Percentiles rank a stretch among this genome's conserved stretches.
phyloP scores from a whole-genome alignment of 2,797 vertebrate species.

The Cygnus olor region DNA sequence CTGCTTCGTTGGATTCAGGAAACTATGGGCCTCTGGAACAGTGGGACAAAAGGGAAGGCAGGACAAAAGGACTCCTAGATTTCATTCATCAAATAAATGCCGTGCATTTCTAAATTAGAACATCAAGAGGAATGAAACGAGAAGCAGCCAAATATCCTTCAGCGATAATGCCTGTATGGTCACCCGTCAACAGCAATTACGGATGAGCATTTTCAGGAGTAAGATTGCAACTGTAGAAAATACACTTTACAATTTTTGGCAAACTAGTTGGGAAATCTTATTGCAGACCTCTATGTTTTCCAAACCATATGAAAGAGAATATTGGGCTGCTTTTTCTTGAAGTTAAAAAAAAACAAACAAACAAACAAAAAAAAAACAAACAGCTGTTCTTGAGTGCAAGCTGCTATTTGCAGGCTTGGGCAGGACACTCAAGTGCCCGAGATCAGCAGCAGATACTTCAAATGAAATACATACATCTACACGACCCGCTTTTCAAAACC shows the following conservation, averaged over 20 bases:
- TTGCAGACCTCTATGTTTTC: accelerated
- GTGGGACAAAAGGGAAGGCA: not conserved
- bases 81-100: constrained; percentile 23
- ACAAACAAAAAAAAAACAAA: not conserved
- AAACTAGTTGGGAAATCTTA: not conserved
- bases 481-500: not conserved
- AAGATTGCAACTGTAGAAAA: not conserved
- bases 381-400: not conserved
- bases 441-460: not conserved
- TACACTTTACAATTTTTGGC: not conserved
- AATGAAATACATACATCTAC: not conserved
- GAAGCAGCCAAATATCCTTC: constrained; percentile 53
- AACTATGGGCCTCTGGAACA: too few species aligned
- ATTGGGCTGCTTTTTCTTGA: accelerated
- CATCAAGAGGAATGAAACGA: constrained; percentile 46
- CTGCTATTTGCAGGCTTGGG: not conserved
- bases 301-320: accelerated
- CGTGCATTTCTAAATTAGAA: constrained; percentile 48
- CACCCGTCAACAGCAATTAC: constrained; percentile 38
- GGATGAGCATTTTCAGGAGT: constrained; percentile 39
- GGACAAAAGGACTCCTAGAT: not conserved
- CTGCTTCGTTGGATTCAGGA: not conserved
- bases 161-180: constrained; percentile 28
- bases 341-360: not conserved
- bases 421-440: not conserved